Base-by-base conservation (phyloP, 2,888 invertebrate species). In the Erannis defoliaria region DNA sequence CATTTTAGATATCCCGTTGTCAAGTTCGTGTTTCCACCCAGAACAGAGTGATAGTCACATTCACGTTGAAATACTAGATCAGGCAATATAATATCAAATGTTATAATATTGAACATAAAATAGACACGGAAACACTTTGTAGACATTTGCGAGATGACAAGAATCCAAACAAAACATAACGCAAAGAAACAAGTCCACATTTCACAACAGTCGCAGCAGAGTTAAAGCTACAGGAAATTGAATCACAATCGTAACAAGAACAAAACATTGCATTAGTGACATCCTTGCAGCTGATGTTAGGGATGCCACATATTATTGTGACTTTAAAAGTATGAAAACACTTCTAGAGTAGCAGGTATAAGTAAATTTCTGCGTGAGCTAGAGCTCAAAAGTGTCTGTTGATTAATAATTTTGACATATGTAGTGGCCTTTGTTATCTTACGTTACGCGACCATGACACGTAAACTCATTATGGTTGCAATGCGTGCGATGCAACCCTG, bases 401-500 rank as follows among this genome's bases (percentile, higher is more conserved):
- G 26, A 26, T 26, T 26, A 26, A 26, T 6, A 26, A 0, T 26
- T 26, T 26, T 26, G 8, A 6, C 26, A 26, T 38, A 9, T 19
- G 4, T 19, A 8, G 38, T 19, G 8, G 19, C 0, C 21, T 10
- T 31, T 31, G 67, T 40, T 64, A 45, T 68, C 75, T n/a, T n/a
- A n/a, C n/a, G n/a, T n/a, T n/a, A n/a, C n/a, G n/a, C n/a, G n/a
- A n/a, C n/a, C n/a, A n/a, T n/a, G n/a, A n/a, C n/a, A n/a, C n/a
- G 65, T 55, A 65, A 77, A 80, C 78, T 76, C 84, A 78, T 77
- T 78, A 75, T 74, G 40, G 40, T 56, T 59, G 58, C 62, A 53
- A 33, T 10, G 35, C 56, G 40, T 53, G 54, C 53, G 14, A 18
- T 37, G 46, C 58, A 59, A 46, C 46, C 26, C 59, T 80, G 78